A percentile compares a stretch with the other conserved stretches of the same genome.
These are phyloP conservation scores for Microcebus murinus DNA, from an alignment of 2,113 vertebrate species.

Conservation along the genomic window DNA sequence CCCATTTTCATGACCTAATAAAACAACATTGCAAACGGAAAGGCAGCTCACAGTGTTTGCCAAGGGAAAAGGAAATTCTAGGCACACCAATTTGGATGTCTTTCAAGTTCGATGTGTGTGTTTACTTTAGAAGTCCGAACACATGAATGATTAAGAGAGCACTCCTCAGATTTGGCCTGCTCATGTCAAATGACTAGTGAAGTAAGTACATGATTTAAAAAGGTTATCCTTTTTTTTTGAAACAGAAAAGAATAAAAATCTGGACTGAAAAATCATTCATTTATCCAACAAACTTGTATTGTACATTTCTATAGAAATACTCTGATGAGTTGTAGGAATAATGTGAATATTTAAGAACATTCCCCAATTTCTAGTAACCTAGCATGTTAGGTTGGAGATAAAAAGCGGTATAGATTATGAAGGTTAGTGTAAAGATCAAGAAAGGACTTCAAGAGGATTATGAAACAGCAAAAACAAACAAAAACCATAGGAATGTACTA, in stretches of 20 bases:
- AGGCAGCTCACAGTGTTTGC: background rate
- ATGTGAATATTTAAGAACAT: background rate
- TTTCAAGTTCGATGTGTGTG: background rate
- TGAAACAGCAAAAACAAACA: background rate
- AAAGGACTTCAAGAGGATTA: background rate
- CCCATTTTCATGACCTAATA: background rate
- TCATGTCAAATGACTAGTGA: background rate
- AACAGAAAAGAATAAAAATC: background rate
- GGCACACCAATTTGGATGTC: background rate
- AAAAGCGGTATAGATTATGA: background rate
- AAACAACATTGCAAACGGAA: background rate
- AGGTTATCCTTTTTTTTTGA: background rate
- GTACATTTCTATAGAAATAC: background rate
- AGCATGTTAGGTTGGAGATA: background rate
- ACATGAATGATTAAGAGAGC: background rate
- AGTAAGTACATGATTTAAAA: background rate
- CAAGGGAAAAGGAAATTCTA: background rate
- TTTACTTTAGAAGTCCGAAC: slow-evolving; percentile 9
- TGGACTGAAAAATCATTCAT: background rate
- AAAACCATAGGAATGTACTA: background rate
- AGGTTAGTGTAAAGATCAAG: background rate
- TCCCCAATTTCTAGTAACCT: background rate
- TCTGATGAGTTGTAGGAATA: background rate
- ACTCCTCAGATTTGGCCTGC: background rate
- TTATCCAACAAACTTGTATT: background rate